Percentiles rank a stretch among this genome's conserved stretches.
These are phyloP conservation scores for Berghia stephanieae DNA, from an alignment of 1,140 invertebrate species.

Conservation along the genomic window DNA sequence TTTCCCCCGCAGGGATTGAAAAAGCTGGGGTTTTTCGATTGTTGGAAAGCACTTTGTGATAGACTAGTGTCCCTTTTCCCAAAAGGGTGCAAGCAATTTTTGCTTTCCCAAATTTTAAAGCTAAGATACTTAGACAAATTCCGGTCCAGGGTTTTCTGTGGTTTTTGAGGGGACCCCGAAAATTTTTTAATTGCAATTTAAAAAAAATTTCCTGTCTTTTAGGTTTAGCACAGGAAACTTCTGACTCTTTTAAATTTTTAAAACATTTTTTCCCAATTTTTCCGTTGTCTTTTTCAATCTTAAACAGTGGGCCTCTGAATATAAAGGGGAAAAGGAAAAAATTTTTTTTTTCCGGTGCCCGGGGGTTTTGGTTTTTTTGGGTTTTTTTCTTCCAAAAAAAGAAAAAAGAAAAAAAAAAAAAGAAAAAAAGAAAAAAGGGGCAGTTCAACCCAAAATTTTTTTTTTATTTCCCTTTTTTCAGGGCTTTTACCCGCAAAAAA, in stretches of 20 bases:
- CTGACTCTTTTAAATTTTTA: too few relatives aligned
- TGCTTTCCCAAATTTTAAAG: too few relatives aligned
- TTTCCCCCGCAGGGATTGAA: too few relatives aligned
- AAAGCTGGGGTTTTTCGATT: too few relatives aligned
- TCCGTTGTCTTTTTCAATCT: not conserved
- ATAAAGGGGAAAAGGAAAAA: not conserved
- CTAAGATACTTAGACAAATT: not conserved
- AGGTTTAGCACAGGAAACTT: not conserved
- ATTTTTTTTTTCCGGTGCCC: too few relatives aligned
- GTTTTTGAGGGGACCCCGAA: not conserved
- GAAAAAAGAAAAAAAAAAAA: constrained; percentile 16
- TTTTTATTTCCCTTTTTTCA: not conserved
- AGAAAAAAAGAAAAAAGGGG: constrained; percentile 6
- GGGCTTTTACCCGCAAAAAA: not conserved
- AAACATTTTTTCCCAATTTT: too few relatives aligned
- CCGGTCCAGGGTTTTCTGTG: not conserved
- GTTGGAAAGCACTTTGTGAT: too few relatives aligned
- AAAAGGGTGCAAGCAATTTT: too few relatives aligned
- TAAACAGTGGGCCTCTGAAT: not conserved
- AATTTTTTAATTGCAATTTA: too few relatives aligned
- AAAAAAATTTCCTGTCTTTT: not conserved
- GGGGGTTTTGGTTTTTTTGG: not conserved
- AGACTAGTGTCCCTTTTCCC: too few relatives aligned
- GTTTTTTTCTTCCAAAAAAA: too few relatives aligned
- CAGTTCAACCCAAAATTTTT: not conserved